A percentile compares a stretch with the other conserved stretches of the same genome.
Conservation (phyloP, 2,113 vertebrate species). For the Anser cygnoides region DNA sequence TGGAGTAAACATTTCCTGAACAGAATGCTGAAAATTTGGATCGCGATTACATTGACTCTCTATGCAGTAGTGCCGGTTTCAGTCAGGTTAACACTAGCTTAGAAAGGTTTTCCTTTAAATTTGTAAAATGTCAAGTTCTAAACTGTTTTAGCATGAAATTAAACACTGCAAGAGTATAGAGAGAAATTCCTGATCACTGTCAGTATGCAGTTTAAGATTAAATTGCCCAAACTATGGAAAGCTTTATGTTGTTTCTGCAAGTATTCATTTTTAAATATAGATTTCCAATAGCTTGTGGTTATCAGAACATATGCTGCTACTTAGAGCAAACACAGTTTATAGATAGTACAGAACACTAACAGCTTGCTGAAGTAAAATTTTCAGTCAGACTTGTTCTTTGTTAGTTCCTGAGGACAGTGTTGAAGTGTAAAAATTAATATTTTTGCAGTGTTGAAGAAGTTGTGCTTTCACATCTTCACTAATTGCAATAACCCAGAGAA, state of each 20-base stretch:
- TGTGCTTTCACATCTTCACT: background rate
- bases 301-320: slow-evolving; percentile 11
- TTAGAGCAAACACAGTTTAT: background rate
- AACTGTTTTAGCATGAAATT: background rate
- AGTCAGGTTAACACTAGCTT: background rate
- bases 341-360: background rate
- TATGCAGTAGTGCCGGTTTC: background rate
- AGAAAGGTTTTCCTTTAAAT: background rate
- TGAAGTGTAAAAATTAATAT: slow-evolving; percentile 5
- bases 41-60: background rate
- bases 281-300: background rate
- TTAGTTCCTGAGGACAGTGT: background rate
- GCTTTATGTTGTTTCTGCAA: background rate
- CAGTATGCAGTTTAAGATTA: background rate
- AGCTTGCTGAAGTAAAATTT: background rate
- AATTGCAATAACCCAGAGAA: background rate
- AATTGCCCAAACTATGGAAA: background rate
- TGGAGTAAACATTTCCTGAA: background rate
- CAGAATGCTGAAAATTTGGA: background rate
- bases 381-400: background rate
- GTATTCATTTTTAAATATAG: background rate
- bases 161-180: background rate
- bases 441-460: background rate
- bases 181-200: background rate
- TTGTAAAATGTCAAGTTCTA: background rate